These are phyloP conservation scores for Chrysocyon brachyurus DNA, from an alignment of 2,797 vertebrate species.

Conservation along the genomic window DNA sequence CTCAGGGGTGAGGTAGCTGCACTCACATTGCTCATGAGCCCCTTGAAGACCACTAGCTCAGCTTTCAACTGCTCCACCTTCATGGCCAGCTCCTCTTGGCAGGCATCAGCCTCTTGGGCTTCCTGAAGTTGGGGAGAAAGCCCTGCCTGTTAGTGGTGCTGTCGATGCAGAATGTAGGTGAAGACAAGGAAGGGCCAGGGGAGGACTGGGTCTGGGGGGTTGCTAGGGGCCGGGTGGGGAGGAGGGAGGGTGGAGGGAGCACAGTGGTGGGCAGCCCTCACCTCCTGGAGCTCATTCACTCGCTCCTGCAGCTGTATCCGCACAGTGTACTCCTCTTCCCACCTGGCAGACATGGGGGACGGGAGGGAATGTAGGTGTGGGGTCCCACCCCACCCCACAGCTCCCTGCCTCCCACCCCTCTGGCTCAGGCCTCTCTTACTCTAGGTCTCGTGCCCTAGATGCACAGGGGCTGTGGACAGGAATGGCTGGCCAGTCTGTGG, in stretches of 20 bases:
- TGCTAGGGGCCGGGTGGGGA: rapidly evolving
- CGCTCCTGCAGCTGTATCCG: slow-evolving; percentile 96
- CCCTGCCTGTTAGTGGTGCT: not conserved
- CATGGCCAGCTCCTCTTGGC: slow-evolving; percentile 97
- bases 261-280: slow-evolving; percentile 82
- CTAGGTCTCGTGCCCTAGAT: not conserved
- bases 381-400: not conserved
- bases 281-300: slow-evolving; percentile 96
- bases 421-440: not conserved
- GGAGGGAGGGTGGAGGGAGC: slow-evolving; percentile 40
- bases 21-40: slow-evolving; percentile 99
- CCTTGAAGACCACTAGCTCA: slow-evolving; percentile 98
- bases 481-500: slow-evolving; percentile 37
- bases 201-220: not conserved
- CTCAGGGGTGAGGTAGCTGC: rapidly evolving
- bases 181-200: rapidly evolving
- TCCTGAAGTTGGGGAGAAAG: slow-evolving; percentile 89
- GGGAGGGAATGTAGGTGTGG: not conserved
- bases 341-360: slow-evolving; percentile 88
- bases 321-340: slow-evolving; percentile 97
- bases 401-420: not conserved
- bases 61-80: slow-evolving; percentile 97
- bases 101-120: slow-evolving; percentile 97
- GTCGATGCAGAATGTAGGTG: not conserved
- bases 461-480: not conserved